Evolutionary conservation across 2,888 invertebrate species (phyloP).

Genomic region (Myopa testacea): DNA sequence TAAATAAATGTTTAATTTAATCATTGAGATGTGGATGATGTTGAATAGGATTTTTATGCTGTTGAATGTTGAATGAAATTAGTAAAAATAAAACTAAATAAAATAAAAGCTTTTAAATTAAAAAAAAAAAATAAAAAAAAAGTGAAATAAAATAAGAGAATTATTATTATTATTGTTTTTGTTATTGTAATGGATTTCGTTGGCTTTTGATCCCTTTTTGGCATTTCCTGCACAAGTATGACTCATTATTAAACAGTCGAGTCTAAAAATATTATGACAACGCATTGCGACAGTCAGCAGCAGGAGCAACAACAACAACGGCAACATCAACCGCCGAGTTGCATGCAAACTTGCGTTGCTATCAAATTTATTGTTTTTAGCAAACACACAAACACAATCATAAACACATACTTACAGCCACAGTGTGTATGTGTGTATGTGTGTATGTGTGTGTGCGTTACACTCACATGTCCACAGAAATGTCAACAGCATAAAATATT

Average conservation of each 20-base stretch:
- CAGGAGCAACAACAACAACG: constrained; percentile 1
- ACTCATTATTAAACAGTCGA: constrained; percentile 16
- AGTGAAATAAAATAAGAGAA: too few species aligned
- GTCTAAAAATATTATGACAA: constrained; percentile 27
- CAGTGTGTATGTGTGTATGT: too few species aligned
- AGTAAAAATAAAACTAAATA: too few species aligned
- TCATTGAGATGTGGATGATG: too few species aligned
- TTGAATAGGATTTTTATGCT: too few species aligned
- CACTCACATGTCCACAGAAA: neutral
- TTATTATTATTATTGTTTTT: too few species aligned
- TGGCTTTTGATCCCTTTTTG: neutral
- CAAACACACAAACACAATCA: neutral
- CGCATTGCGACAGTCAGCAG: constrained; percentile 7
- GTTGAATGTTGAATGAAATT: too few species aligned
- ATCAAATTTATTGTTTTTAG: constrained; percentile 19
- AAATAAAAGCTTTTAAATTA: too few species aligned
- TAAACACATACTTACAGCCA: neutral
- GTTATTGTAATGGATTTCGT: too few species aligned
- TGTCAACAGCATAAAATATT: neutral
- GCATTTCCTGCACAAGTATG: constrained; percentile 12
- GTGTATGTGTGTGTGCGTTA: neutral
- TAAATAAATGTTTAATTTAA: too few species aligned
- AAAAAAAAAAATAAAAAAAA: too few species aligned
- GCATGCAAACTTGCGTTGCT: constrained; percentile 19
- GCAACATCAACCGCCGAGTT: neutral